phyloP scores from a whole-genome alignment of 2,113 vertebrate species.

The Chitala chitala region DNA sequence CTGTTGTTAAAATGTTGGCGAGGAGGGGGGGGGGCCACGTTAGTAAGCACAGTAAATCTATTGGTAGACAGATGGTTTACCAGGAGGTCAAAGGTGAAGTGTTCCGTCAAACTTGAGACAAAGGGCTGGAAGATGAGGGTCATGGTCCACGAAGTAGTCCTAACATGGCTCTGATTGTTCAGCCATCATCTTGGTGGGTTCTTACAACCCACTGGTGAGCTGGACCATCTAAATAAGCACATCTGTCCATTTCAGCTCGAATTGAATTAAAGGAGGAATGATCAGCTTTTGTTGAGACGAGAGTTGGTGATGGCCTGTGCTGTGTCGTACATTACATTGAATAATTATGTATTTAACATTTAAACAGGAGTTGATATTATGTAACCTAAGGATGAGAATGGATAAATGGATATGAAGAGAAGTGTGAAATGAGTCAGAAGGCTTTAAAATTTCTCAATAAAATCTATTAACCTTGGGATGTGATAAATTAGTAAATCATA shows the following conservation, averaged over 20 bases:
- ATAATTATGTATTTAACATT: not conserved
- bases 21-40: not conserved
- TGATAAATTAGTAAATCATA: too few species aligned
- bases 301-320: not conserved
- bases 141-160: constrained; percentile 35
- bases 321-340: too few species aligned
- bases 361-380: not conserved
- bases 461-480: too few species aligned
- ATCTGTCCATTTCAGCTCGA: not conserved
- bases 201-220: constrained; percentile 21
- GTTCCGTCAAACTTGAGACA: constrained; percentile 14
- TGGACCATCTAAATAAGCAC: not conserved
- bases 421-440: not conserved
- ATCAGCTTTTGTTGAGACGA: not conserved
- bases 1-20: not conserved
- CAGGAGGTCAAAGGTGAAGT: constrained; percentile 4
- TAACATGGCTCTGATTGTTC: constrained; percentile 42
- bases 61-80: not conserved
- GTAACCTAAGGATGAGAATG: not conserved
- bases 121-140: constrained; percentile 30
- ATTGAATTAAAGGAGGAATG: constrained; percentile 1
- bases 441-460: not conserved
- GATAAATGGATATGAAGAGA: too few species aligned
- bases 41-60: not conserved
- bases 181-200: constrained; percentile 19